A percentile compares a stretch with the other conserved stretches of the same genome.
phyloP scores from a whole-genome alignment of 1,140 invertebrate species.

The Sarcophaga bullata region DNA sequence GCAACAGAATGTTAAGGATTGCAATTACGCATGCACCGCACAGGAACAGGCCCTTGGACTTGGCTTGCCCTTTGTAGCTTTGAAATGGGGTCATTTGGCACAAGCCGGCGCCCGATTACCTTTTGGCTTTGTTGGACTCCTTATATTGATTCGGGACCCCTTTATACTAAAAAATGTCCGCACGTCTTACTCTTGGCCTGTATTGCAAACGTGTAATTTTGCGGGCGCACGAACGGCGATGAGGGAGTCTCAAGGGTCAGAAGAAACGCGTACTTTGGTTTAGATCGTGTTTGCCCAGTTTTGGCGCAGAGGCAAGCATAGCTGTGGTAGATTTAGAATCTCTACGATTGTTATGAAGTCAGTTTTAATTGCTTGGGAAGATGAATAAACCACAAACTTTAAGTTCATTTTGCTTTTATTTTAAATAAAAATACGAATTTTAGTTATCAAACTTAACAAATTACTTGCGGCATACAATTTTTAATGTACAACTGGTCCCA shows the following conservation, averaged over 20 bases:
- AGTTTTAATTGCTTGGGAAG: slow-evolving; percentile 66
- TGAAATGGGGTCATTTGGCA: slow-evolving; percentile 87
- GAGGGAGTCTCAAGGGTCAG: slow-evolving; percentile 73
- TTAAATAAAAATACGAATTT: not conserved
- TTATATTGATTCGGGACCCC: slow-evolving; percentile 85
- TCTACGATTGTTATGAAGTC: slow-evolving; percentile 73
- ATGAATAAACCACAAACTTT: slow-evolving; percentile 2
- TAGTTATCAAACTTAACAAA: slow-evolving; percentile 31
- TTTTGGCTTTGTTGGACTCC: slow-evolving; percentile 91
- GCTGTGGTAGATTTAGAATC: slow-evolving; percentile 75
- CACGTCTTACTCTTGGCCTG: slow-evolving; percentile 90
- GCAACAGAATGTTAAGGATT: slow-evolving; percentile 84
- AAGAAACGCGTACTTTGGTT: slow-evolving; percentile 73
- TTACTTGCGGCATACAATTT: slow-evolving; percentile 50
- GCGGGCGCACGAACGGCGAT: slow-evolving; percentile 73
- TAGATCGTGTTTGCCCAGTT: slow-evolving; percentile 77
- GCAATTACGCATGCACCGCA: slow-evolving; percentile 76
- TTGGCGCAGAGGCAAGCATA: slow-evolving; percentile 72
- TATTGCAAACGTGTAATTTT: slow-evolving; percentile 82
- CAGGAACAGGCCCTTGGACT: too few species aligned
- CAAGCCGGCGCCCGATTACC: slow-evolving; percentile 93
- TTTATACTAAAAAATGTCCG: slow-evolving; percentile 86
- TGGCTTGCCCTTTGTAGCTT: slow-evolving; percentile 75
- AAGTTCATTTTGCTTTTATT: not conserved
- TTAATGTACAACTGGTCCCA: slow-evolving; percentile 86